phyloP scores from a whole-genome alignment of 2,113 vertebrate species.

The Hirundichthys speculiger region DNA sequence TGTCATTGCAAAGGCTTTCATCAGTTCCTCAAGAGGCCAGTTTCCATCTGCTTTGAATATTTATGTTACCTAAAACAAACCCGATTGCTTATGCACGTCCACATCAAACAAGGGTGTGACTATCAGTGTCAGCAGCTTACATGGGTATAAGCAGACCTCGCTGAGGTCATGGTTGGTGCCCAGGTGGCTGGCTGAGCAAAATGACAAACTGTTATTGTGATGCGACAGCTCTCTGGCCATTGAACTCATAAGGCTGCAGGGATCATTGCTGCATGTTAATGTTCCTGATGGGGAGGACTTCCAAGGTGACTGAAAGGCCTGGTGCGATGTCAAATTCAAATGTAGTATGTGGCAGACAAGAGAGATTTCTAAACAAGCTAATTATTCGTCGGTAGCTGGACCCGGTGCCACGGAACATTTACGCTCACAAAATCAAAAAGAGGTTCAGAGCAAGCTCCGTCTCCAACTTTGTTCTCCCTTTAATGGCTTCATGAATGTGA shows the following conservation, averaged over 20 bases:
- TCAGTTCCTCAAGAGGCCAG: slow-evolving; percentile 61
- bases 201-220: slow-evolving; percentile 52
- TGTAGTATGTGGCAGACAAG: slow-evolving; percentile 17
- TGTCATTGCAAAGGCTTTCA: slow-evolving; percentile 73
- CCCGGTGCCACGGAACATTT: background rate
- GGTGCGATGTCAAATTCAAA: slow-evolving; percentile 53
- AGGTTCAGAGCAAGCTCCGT: too few species aligned
- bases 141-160: slow-evolving; percentile 30
- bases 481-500: slow-evolving; percentile 22
- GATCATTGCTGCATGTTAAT: slow-evolving; percentile 46
- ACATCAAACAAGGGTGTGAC: slow-evolving; percentile 30
- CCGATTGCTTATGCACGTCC: slow-evolving; percentile 6
- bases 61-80: slow-evolving; percentile 57
- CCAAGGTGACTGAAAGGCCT: slow-evolving; percentile 44
- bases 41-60: slow-evolving; percentile 63
- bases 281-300: slow-evolving; percentile 26
- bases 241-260: slow-evolving; percentile 41
- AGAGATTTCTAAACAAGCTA: background rate
- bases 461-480: too few species aligned
- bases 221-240: slow-evolving; percentile 48
- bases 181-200: slow-evolving; percentile 43
- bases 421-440: background rate
- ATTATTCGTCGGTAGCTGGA: too few species aligned
- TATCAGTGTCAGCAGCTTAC: slow-evolving; percentile 35
- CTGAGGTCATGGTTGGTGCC: slow-evolving; percentile 20